Percentiles rank a stretch among this genome's conserved stretches.
phyloP scores from a whole-genome alignment of 2,113 vertebrate species.

The Amazona guildingii region DNA sequence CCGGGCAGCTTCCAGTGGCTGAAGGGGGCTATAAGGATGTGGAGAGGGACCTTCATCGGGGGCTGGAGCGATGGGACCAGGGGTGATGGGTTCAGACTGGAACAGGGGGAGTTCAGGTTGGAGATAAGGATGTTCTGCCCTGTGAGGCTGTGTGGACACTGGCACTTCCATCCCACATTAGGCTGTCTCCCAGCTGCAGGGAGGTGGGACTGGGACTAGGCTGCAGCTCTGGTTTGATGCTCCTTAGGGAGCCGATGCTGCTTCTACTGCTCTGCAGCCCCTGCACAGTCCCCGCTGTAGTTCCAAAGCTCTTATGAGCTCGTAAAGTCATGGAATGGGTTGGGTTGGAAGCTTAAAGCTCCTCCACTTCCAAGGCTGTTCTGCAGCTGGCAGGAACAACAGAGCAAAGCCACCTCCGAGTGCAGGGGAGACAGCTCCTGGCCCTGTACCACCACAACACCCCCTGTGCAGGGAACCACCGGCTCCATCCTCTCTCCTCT shows the following conservation, averaged over 20 bases:
- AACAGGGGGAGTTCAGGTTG: not conserved
- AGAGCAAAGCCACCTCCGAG: not conserved
- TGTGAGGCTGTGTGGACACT: too few species aligned
- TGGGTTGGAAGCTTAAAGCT: not conserved
- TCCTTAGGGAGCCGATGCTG: not conserved
- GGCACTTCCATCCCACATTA: accelerated
- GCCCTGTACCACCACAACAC: accelerated
- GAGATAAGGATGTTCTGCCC: not conserved
- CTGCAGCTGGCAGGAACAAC: accelerated
- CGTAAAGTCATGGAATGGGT: not conserved
- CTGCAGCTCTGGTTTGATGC: not conserved
- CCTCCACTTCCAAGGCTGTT: not conserved
- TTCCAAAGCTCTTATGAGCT: not conserved
- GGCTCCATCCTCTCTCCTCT: not conserved
- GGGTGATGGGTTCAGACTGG: not conserved
- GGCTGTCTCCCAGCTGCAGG: not conserved
- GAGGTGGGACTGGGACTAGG: not conserved
- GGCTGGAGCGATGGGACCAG: too few species aligned
- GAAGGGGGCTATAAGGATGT: not conserved
- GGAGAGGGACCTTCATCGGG: too few species aligned
- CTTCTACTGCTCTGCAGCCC: not conserved
- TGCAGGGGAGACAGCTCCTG: accelerated
- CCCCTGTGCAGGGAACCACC: not conserved
- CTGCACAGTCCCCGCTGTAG: accelerated
- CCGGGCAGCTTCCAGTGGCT: not conserved